Conservation (phyloP, 2,797 vertebrate species). For the Sebastes trivittatus region DNA sequence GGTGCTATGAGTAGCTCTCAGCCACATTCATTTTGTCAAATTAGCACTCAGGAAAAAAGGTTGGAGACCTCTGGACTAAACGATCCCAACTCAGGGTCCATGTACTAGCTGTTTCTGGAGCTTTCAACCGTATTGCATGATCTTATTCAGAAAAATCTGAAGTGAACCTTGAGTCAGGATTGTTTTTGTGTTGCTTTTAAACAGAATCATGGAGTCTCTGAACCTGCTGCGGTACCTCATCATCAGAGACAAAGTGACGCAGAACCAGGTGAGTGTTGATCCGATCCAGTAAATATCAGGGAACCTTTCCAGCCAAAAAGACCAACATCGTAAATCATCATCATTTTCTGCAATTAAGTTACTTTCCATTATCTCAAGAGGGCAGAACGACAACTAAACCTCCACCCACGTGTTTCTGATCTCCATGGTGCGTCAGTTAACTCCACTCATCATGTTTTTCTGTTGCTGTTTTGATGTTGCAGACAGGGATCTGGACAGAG, state of each 20-base stretch:
- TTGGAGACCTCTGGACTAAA: too few relatives aligned
- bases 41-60: too few relatives aligned
- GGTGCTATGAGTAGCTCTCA: rapidly evolving
- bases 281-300: neutral
- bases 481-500: conserved; percentile 90
- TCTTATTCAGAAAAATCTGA: neutral
- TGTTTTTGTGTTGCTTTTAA: neutral
- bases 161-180: neutral
- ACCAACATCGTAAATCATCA: neutral
- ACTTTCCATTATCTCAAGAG: too few relatives aligned
- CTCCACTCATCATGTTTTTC: neutral
- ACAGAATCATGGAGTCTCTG: conserved; percentile 94
- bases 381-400: too few relatives aligned
- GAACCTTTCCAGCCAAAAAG: neutral
- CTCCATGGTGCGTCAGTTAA: neutral
- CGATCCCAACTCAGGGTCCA: neutral
- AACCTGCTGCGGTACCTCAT: conserved; percentile 94
- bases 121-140: neutral
- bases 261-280: conserved; percentile 86
- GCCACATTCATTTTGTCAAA: too few relatives aligned
- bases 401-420: neutral
- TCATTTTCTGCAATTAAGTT: neutral
- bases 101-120: neutral
- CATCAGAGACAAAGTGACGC: conserved; percentile 91
- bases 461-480: neutral